Conservation (phyloP, 2,888 invertebrate species). For the Himalopsyche tibetana region DNA sequence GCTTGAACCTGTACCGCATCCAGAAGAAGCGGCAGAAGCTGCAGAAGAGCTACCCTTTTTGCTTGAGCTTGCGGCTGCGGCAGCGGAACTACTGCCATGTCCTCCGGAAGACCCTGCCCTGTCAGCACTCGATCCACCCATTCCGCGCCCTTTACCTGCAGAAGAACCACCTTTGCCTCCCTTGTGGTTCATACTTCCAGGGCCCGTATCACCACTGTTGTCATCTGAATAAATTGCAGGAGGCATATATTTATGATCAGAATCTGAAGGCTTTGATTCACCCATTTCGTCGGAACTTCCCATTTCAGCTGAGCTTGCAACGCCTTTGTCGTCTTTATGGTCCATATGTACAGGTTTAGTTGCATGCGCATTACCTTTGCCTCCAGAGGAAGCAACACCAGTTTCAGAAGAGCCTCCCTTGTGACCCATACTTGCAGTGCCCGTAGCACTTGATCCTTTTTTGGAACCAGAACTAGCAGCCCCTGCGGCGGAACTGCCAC, state of each 20-base stretch:
- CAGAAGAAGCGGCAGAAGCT: not conserved
- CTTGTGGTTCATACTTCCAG: not conserved
- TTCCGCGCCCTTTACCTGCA: too few species aligned
- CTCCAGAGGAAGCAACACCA: not conserved
- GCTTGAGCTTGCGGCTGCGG: not conserved
- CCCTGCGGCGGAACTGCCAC: not conserved
- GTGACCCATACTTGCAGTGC: not conserved
- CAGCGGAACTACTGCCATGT: not conserved
- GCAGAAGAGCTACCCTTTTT: not conserved
- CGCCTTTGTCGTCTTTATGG: not conserved
- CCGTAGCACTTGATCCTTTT: not conserved
- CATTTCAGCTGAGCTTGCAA: too few species aligned
- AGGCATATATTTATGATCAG: too few species aligned
- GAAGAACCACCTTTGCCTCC: not conserved
- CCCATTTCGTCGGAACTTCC: not conserved
- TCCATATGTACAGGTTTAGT: not conserved
- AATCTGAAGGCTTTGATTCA: too few species aligned
- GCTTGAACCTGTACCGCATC: too few species aligned
- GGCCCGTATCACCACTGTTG: not conserved
- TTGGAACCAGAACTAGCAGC: not conserved
- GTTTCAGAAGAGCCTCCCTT: not conserved
- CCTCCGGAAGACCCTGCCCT: not conserved
- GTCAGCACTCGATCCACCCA: not conserved
- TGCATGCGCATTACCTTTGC: not conserved
- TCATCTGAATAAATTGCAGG: too few species aligned